Percentiles rank a stretch among this genome's conserved stretches.
Conservation (phyloP, 2,888 invertebrate species). For the Nomada ruficornis region DNA sequence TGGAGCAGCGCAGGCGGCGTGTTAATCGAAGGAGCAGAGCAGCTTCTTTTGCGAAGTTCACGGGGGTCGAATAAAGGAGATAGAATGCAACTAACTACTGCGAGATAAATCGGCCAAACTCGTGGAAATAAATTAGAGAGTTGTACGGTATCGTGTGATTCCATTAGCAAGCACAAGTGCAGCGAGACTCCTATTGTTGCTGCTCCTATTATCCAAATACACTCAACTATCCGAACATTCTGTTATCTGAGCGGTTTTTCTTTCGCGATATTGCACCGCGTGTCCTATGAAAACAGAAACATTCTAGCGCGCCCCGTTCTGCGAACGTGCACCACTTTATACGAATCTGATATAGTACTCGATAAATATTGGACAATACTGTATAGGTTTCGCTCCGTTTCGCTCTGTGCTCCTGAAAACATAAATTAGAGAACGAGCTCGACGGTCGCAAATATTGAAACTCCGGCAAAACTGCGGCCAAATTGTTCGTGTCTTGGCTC, state of each 20-base stretch:
- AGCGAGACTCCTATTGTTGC: conserved; percentile 1
- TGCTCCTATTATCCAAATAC: conserved; percentile 22
- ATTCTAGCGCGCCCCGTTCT: neutral
- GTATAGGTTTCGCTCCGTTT: neutral
- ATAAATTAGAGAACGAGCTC: neutral
- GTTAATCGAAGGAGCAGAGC: neutral
- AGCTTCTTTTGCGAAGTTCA: neutral
- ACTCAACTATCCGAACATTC: conserved; percentile 3
- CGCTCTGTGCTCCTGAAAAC: neutral
- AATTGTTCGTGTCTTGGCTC: too few species aligned
- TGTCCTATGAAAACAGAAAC: neutral
- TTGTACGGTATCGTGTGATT: conserved; percentile 4
- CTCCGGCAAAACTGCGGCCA: too few species aligned
- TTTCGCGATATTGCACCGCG: too few species aligned
- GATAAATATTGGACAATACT: conserved; percentile 10
- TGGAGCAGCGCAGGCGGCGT: too few species aligned
- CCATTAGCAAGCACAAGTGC: conserved; percentile 13
- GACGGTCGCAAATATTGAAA: too few species aligned
- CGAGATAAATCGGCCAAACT: neutral
- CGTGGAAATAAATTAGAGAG: conserved; percentile 20
- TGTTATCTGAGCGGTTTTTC: conserved; percentile 24
- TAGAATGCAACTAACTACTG: neutral
- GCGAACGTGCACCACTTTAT: neutral
- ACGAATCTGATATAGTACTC: neutral
- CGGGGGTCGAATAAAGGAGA: neutral